Percentiles rank a stretch among this genome's conserved stretches.
Evolutionary conservation across 2,113 vertebrate species (phyloP).

Genomic region (Crotophaga sulcirostris): DNA sequence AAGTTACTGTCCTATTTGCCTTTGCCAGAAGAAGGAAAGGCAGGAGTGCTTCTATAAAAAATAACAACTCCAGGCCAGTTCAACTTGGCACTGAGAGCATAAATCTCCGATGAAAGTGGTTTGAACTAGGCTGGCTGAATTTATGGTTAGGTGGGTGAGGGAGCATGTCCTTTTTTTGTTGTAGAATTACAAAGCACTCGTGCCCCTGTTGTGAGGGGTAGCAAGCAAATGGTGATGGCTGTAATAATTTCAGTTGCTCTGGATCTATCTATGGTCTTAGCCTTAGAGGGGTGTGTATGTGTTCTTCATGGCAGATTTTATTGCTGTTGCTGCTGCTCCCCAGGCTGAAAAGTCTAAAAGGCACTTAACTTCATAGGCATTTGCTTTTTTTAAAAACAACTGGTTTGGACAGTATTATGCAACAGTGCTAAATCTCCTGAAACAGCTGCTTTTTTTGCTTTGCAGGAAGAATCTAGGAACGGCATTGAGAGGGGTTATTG

Average conservation of each 20-base stretch:
- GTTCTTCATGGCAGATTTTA: not conserved
- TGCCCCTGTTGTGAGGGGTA: not conserved
- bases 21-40: not conserved
- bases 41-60: not conserved
- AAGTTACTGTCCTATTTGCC: not conserved
- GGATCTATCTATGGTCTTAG: rapidly evolving
- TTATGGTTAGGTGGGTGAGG: not conserved
- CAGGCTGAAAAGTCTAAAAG: not conserved
- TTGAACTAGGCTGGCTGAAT: not conserved
- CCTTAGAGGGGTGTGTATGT: not conserved
- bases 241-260: not conserved
- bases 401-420: not conserved
- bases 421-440: not conserved
- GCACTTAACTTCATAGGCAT: not conserved
- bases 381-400: not conserved
- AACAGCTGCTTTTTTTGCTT: not conserved
- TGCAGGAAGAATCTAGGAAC: not conserved
- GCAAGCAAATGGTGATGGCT: not conserved
- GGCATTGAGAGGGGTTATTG: not conserved
- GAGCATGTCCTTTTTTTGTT: not conserved
- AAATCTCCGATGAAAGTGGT: not conserved
- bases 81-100: not conserved
- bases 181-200: not conserved
- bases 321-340: not conserved
- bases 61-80: not conserved